Base-by-base conservation (phyloP, 1,140 invertebrate species). In the Cheumatopsyche charites region DNA sequence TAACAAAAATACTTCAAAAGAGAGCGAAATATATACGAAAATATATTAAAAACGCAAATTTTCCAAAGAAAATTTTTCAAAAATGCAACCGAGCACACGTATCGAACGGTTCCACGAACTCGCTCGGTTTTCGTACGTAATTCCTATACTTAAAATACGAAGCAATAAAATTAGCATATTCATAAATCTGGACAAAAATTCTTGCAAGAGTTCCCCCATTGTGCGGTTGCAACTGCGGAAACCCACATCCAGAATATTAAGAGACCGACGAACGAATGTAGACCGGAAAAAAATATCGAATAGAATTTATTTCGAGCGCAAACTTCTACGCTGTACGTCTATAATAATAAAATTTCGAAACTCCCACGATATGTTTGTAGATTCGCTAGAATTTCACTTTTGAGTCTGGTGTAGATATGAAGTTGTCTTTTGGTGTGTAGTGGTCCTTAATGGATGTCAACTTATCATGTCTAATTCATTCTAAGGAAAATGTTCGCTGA, bases 391-490 rank as follows among this genome's bases (percentile, higher is more conserved):
- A 66, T 62, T 62, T 26, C 62, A 65, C 21, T 67, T 67, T 67
- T 67, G 43, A 11, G 19, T 25, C 11, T 25, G 26, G 4, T 23
- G 58, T 62, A 36, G 21, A 23, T 62, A 29, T 61, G 65, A 72
- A 68, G 61, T 67, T 21, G 49, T 23, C 15, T 21, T 21, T 41
- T 52, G 17, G 25, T 12, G 43, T 12, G 43, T 43, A 21, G 68
- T 63, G 62, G 73, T 71, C 49, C 72, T 68, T 63, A 70, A 65
- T 70, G 67, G 67, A 63, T 68, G 73, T 74, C 73, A 71, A 74
- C 62, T 74, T 74, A 74, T 74, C 73, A 62, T 41, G 62, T 65
- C 62, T 65, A 65, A 65, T 65, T 65, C 62, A 36, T 65, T 36
- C 58, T 23, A 12, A 26, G 58, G 58, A 36, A 65, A 65, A 41